Conservation (phyloP, 2,113 vertebrate genomes). For the Myotis davidii region DNA sequence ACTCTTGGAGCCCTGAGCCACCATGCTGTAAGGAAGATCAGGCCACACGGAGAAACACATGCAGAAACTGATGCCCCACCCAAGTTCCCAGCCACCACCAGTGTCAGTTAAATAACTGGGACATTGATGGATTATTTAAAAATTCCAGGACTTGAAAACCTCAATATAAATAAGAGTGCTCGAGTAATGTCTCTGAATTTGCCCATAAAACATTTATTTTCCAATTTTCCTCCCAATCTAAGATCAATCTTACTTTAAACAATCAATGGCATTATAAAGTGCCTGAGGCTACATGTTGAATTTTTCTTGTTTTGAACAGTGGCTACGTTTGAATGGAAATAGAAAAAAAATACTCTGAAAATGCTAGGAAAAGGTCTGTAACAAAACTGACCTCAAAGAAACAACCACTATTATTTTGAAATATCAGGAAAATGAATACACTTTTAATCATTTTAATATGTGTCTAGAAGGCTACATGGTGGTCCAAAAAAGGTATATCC, state of each 20-base stretch:
- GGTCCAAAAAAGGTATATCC: not conserved
- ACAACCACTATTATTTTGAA: constrained; percentile 31
- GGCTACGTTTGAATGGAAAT: not conserved
- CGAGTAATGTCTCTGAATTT: constrained; percentile 17
- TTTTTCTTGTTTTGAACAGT: constrained; percentile 18
- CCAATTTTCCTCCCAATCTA: constrained; percentile 45
- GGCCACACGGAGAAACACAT: not conserved
- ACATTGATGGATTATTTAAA: not conserved
- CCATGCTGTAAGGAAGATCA: not conserved
- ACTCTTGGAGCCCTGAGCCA: not conserved
- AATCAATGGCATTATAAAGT: not conserved
- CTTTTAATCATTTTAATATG: not conserved
- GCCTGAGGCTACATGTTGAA: not conserved
- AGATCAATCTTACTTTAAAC: constrained; percentile 31
- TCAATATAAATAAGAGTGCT: not conserved
- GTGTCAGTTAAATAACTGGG: not conserved
- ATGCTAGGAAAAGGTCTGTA: not conserved
- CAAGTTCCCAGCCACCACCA: not conserved
- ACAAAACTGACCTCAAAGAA: constrained; percentile 47
- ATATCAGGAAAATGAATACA: constrained; percentile 32
- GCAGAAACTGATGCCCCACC: not conserved
- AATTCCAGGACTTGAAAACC: not conserved
- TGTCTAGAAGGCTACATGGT: not conserved
- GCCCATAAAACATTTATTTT: not conserved
- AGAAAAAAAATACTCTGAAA: not conserved